Conservation (phyloP, 1,140 invertebrate species). For the Panagrolaimus sp. region DNA sequence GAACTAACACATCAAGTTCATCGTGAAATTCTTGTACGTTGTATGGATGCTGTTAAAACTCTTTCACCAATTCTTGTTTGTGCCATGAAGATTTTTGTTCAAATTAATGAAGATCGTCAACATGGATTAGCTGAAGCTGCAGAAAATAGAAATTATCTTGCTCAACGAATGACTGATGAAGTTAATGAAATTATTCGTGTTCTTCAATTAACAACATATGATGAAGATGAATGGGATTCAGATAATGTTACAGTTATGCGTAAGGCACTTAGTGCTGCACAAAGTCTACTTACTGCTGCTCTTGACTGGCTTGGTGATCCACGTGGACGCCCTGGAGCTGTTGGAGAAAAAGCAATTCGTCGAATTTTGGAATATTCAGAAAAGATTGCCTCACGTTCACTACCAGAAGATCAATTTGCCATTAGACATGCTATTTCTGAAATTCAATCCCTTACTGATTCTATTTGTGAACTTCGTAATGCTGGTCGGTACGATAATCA, state of each 20-base stretch:
- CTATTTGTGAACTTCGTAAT: conserved; percentile 74
- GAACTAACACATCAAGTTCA: conserved; percentile 93
- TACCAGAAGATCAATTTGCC: conserved; percentile 73
- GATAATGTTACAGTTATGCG: conserved; percentile 87
- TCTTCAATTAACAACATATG: conserved; percentile 91
- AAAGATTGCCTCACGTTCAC: conserved; percentile 75
- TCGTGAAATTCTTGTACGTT: conserved; percentile 81
- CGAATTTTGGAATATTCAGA: conserved; percentile 79
- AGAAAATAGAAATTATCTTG: conserved; percentile 91
- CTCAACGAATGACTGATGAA: conserved; percentile 90
- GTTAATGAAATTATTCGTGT: conserved; percentile 97
- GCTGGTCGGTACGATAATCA: conserved; percentile 69
- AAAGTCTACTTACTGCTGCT: conserved; percentile 80
- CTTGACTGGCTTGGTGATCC: conserved; percentile 78
- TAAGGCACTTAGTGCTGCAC: conserved; percentile 77
- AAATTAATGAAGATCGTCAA: conserved; percentile 77
- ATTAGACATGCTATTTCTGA: conserved; percentile 75
- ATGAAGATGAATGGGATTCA: conserved; percentile 92
- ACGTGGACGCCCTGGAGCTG: conserved; percentile 75
- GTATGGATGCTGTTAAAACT: conserved; percentile 89
- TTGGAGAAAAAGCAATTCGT: conserved; percentile 82
- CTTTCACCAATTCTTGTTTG: conserved; percentile 95
- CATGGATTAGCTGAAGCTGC: conserved; percentile 87
- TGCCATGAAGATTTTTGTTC: conserved; percentile 97
- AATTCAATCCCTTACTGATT: conserved; percentile 78